Evolutionary conservation across 2,888 invertebrate species (phyloP), one percentile per base, ranked within the genome.

Genomic region (Sisyra terminalis): DNA sequence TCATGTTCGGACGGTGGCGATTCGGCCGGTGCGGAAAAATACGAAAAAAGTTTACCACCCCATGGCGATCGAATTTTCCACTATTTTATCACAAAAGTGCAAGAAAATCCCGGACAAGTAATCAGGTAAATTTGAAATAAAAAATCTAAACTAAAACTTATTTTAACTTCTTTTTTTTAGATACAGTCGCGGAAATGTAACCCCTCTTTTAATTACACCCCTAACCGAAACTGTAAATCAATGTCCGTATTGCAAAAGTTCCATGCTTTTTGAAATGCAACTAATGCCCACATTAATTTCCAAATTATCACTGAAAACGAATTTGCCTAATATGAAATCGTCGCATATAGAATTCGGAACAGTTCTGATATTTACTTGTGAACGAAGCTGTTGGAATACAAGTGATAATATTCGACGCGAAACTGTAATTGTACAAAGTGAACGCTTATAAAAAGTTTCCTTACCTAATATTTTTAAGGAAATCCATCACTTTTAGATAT

Each of bases 21-120:
- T 10, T 15, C 16, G n/a, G 55, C 55, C 2, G 59, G 55, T 9
- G 61, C 66, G 9, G 89, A 89, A 54, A 67, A 72, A 16, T 90
- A 90, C 55, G 90, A 90, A 54, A 85, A 83, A 52, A 70, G 73
- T 1, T 57, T 74, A 42, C 86, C 89, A 0, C 69, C 75, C 18
- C 89, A 90, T 56, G 89, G 88, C 0, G 89, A 90, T 59, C 66
- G 75, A 47, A 69, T 83, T 60, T 88, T 87, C 56, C 82, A 89
- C 58, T 73, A 80, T 45, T 88, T 89, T 55, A 58, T 82, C 15
- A 74, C 75, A 35, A 74, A 75, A 45, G 67, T 89, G 43, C 74
- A 80, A 48, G 64, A 67, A 39, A 83, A 82, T 66, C 86, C 87
- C 1, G 79, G 82, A 11, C 90, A 90, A 60, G 71, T 88, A 52